Evolutionary conservation across 2,888 invertebrate genomes (phyloP).

Genomic region (Hypena proboscidalis): DNA sequence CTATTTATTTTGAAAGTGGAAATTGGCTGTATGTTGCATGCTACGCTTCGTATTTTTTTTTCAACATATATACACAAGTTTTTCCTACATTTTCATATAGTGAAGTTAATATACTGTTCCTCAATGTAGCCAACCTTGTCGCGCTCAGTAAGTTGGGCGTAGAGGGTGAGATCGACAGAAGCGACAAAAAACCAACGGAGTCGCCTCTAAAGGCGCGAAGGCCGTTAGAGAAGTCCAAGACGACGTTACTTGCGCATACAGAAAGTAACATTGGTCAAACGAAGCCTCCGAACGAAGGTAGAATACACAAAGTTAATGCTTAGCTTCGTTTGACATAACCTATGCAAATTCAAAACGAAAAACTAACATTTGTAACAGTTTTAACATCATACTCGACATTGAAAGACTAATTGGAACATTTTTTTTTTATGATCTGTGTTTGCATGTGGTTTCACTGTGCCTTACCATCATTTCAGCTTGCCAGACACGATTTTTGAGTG

Average conservation of each 20-base stretch:
- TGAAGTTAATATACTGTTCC: constrained; percentile 52
- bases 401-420: constrained; percentile 52
- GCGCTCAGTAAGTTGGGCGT: constrained; percentile 84
- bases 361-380: constrained; percentile 45
- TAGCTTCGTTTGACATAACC: constrained; percentile 82
- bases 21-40: constrained; percentile 79
- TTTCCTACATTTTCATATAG: constrained; percentile 37
- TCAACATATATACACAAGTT: constrained; percentile 44
- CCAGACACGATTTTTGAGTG: constrained; percentile 11
- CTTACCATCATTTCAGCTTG: constrained; percentile 38
- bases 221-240: constrained; percentile 81
- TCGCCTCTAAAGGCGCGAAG: constrained; percentile 76
- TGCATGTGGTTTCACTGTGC: constrained; percentile 70
- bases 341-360: constrained; percentile 60
- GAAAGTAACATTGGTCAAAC: constrained; percentile 81
- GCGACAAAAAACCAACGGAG: constrained; percentile 76
- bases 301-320: constrained; percentile 65
- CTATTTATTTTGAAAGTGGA: constrained; percentile 43
- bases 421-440: constrained; percentile 57
- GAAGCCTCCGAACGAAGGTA: constrained; percentile 80
- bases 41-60: constrained; percentile 59
- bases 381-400: constrained; percentile 45
- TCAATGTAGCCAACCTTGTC: constrained; percentile 80
- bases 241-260: constrained; percentile 79
- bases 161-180: constrained; percentile 74